Evolutionary conservation across 2,113 vertebrate species (phyloP), one percentile per base, ranked within the genome.

Genomic region (Empidonax traillii): DNA sequence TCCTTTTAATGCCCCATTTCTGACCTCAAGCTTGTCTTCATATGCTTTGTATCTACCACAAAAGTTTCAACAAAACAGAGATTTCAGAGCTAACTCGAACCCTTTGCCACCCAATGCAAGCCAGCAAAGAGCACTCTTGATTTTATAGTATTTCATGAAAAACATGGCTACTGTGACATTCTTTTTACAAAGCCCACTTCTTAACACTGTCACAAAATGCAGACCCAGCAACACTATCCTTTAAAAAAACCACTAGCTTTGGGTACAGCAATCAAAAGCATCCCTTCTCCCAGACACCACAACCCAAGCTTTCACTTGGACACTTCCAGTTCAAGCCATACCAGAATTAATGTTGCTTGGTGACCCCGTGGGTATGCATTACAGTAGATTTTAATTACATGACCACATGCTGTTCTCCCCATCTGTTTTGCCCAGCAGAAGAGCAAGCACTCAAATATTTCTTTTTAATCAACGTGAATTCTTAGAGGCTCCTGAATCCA

Each of bases 391-490:
- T 96, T 95, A 94, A 94, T 95, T 95, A 91, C 56, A 95, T 14
- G 74, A 78, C 65, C 74, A 79, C 96, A 89, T 68, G 84, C 91
- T 94, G 91, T 37, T 94, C 77, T 68, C 37, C 24, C 93, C 84
- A 95, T 95, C 95, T 96, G 93, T 84, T 93, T 63, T 71, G 61
- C 61, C 68, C 80, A 86, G 72, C 43, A 93, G 75, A 96, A 86
- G 47, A 92, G 43, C 35, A 93, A 85, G 61, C 51, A 71, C 39
- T 78, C 65, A 51, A 80, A n/a, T 67, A 86, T 84, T 90, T 90
- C 67, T 84, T 93, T 93, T 81, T 75, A 87, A 97, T 84, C 61
- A 95, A 84, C 39, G 41, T 10, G n/a, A 93, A 81, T 74, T 79
- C 68, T 47, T 84, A 86, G 71, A 0, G 3, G 52, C 6, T 94